A percentile compares a stretch with the other conserved stretches of the same genome.
Evolutionary conservation across 2,888 invertebrate species (phyloP).

Genomic region (Pristionchus maxplancki): DNA sequence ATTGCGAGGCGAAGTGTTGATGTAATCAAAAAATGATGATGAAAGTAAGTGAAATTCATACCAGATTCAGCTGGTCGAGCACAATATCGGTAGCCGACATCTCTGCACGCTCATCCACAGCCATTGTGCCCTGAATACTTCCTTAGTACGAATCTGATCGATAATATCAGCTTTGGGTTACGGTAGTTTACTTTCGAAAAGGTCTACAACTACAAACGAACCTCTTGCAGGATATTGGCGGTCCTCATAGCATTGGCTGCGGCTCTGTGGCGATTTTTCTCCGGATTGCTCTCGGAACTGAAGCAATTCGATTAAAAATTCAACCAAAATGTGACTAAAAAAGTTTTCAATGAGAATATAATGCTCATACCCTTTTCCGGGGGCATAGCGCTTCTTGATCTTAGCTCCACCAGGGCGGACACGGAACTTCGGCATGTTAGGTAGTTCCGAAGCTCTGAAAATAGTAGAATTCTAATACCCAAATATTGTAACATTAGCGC

Average conservation of each 20-base stretch:
- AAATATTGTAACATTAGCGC: neutral
- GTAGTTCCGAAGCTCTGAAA: neutral
- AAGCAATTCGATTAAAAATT: neutral
- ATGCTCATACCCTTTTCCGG: constrained; percentile 2
- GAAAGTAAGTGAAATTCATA: constrained; percentile 11
- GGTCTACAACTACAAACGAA: neutral
- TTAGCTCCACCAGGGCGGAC: constrained; percentile 31
- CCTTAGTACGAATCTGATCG: neutral
- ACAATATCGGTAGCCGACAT: constrained; percentile 51
- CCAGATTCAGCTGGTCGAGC: constrained; percentile 49
- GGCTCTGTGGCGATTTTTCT: constrained; percentile 62
- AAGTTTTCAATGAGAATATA: neutral
- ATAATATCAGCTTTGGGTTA: neutral
- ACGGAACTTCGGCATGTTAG: constrained; percentile 52
- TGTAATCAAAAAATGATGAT: constrained; percentile 12
- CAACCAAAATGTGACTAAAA: neutral
- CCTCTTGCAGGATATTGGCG: constrained; percentile 58
- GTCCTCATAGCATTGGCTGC: constrained; percentile 66
- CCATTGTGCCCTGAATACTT: constrained; percentile 59
- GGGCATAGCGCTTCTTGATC: constrained; percentile 14
- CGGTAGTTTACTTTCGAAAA: neutral
- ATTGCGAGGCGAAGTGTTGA: neutral
- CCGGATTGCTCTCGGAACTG: constrained; percentile 70
- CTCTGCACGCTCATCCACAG: constrained; percentile 69
- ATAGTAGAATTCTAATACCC: neutral